phyloP scores from a whole-genome alignment of 2,113 vertebrate species.

The Empidonax alnorum region DNA sequence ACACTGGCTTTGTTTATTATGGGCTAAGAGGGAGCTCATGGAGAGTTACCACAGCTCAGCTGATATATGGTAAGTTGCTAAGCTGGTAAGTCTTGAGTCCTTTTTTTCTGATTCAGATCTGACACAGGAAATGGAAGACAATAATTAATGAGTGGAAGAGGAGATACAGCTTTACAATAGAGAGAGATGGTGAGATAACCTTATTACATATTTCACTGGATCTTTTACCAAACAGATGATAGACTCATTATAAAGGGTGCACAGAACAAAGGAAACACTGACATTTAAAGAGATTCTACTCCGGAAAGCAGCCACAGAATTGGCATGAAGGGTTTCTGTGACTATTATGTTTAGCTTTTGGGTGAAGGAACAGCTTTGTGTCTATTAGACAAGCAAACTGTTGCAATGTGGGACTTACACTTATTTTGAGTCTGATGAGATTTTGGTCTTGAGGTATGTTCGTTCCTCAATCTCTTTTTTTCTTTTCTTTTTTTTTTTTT shows the following conservation, averaged over 20 bases:
- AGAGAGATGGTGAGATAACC: slow-evolving; percentile 57
- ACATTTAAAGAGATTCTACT: slow-evolving; percentile 50
- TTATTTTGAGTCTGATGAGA: neutral
- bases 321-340: slow-evolving; percentile 37
- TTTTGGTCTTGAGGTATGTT: neutral
- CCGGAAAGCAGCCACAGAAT: slow-evolving; percentile 36
- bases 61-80: slow-evolving; percentile 29
- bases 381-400: neutral
- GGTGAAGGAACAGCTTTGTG: neutral
- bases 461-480: neutral
- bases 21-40: neutral
- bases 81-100: slow-evolving; percentile 10
- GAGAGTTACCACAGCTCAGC: slow-evolving; percentile 15
- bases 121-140: slow-evolving; percentile 59
- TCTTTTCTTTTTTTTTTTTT: accelerated
- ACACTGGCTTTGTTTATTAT: neutral
- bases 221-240: slow-evolving; percentile 63
- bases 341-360: neutral
- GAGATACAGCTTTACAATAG: slow-evolving; percentile 51
- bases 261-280: slow-evolving; percentile 54
- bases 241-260: slow-evolving; percentile 48
- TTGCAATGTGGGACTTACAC: neutral
- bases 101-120: slow-evolving; percentile 49
- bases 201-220: slow-evolving; percentile 52
- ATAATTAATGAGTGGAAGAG: slow-evolving; percentile 64